phyloP scores from a whole-genome alignment of 2,797 vertebrate species.

The Typhlichthys eigenmanni region DNA sequence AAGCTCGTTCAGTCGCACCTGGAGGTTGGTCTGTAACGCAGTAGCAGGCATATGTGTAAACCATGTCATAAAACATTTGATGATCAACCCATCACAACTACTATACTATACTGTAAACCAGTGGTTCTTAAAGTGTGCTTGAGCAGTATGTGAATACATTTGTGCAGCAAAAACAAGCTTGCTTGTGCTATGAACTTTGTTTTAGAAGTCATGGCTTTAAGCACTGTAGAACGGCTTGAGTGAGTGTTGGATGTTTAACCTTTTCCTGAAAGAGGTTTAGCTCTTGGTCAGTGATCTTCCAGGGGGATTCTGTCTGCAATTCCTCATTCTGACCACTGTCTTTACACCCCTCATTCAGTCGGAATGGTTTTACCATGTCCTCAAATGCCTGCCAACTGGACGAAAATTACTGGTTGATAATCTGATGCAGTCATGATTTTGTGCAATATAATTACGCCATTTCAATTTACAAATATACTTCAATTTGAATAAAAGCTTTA shows the following conservation, averaged over 20 bases:
- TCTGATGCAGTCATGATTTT: slow-evolving; percentile 3
- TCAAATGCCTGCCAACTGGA: slow-evolving; percentile 90
- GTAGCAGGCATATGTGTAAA: background rate
- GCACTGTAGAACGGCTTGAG: too few relatives aligned
- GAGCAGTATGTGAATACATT: too few relatives aligned
- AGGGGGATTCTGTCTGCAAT: slow-evolving; percentile 84
- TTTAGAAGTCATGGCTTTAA: too few relatives aligned
- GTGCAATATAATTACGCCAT: background rate
- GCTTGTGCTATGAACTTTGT: too few relatives aligned
- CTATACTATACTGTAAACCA: too few relatives aligned
- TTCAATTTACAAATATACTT: background rate
- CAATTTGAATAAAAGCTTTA: background rate
- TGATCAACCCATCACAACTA: too few relatives aligned
- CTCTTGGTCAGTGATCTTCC: slow-evolving; percentile 95
- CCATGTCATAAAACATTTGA: too few relatives aligned
- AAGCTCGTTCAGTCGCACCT: slow-evolving; percentile 93
- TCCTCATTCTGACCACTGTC: slow-evolving; percentile 82
- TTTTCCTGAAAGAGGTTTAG: slow-evolving; percentile 91
- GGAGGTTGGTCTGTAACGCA: slow-evolving; percentile 86
- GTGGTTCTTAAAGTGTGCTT: too few relatives aligned
- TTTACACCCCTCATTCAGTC: slow-evolving; percentile 87
- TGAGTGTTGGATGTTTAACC: slow-evolving; percentile 70
- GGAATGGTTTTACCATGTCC: slow-evolving; percentile 94
- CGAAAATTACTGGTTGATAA: background rate
- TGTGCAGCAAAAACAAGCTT: too few relatives aligned